Conservation (phyloP, 1,140 invertebrate genomes). For the Aethina tumida region DNA sequence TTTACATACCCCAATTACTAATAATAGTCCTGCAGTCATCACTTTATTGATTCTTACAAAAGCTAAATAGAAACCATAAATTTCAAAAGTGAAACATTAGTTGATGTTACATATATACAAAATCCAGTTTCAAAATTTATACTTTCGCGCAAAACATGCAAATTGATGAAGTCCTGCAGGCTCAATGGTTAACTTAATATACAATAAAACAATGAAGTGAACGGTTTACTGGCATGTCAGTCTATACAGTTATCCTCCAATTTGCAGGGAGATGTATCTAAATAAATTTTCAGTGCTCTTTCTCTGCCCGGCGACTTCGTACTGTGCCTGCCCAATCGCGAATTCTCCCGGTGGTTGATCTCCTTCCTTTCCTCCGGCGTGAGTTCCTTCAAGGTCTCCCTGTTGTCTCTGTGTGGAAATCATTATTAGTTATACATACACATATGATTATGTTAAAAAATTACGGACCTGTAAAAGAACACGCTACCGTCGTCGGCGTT, state of each 20-base stretch:
- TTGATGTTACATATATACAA: too few relatives aligned
- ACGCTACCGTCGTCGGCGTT: conserved; percentile 46
- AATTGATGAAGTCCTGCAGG: too few relatives aligned
- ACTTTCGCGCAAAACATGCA: too few relatives aligned
- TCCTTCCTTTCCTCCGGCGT: conserved; percentile 51
- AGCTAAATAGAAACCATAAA: too few relatives aligned
- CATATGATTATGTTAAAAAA: neutral
- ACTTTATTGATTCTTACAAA: too few relatives aligned
- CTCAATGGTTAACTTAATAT: conserved; percentile 23
- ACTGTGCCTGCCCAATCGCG: conserved; percentile 36
- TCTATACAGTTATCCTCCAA: conserved; percentile 29
- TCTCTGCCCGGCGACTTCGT: conserved; percentile 49
- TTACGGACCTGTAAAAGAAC: conserved; percentile 48
- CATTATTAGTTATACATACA: neutral
- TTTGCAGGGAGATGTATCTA: conserved; percentile 41
- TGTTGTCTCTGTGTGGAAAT: conserved; percentile 48
- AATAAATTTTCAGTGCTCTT: conserved; percentile 63
- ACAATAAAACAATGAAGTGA: conserved; percentile 27
- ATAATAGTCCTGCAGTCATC: too few relatives aligned
- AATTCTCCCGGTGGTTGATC: conserved; percentile 49
- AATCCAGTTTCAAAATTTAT: too few relatives aligned
- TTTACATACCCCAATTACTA: too few relatives aligned
- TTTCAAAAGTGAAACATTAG: too few relatives aligned
- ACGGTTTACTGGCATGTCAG: conserved; percentile 30
- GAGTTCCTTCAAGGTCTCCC: conserved; percentile 48